Conservation (phyloP, 2,888 invertebrate genomes). For the Chaetogeoica ovagalla region DNA sequence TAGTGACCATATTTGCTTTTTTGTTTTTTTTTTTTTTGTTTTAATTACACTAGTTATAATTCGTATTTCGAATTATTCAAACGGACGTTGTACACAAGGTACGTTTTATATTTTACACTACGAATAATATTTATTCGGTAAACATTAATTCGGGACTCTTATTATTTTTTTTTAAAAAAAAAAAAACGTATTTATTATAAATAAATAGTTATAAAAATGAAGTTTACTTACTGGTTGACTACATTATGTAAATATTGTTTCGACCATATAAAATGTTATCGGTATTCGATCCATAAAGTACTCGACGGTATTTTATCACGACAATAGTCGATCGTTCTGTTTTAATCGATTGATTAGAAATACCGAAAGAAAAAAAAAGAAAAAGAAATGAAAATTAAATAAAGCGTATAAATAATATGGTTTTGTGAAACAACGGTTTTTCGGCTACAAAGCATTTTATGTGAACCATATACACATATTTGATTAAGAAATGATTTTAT, state of each 20-base stretch:
- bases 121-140: neutral
- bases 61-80: slow-evolving; percentile 5
- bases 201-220: neutral
- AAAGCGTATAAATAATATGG: neutral
- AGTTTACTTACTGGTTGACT: neutral
- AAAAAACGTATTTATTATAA: neutral
- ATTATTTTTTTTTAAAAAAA: neutral
- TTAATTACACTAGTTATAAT: slow-evolving; percentile 2
- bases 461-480: neutral
- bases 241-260: neutral
- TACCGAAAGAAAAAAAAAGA: neutral
- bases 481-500: neutral
- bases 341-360: neutral
- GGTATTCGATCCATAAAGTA: neutral
- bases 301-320: neutral
- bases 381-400: neutral
- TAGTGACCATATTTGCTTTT: slow-evolving; percentile 14
- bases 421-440: neutral
- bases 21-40: neutral
- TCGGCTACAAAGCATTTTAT: neutral
- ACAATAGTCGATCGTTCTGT: neutral
- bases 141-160: neutral
- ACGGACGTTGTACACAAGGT: neutral
- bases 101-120: neutral
- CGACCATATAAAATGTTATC: neutral